Base-by-base conservation (phyloP, 2,797 vertebrate species). In the Lagocephalus sceleratus region DNA sequence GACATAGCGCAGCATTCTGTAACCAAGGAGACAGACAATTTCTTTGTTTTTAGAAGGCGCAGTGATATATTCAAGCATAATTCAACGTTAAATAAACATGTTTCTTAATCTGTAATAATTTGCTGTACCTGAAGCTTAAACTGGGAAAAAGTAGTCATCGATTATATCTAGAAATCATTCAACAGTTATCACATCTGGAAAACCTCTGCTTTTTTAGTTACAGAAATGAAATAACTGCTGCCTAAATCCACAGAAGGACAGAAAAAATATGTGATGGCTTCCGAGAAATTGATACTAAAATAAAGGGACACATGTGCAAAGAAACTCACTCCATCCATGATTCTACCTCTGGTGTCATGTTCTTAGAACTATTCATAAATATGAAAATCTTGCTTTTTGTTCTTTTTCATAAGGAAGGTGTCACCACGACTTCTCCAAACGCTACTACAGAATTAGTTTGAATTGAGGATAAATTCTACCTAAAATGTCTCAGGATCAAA, bases 401-500 rank as follows among this genome's bases (percentile, higher is more conserved):
- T 43, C 12, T 48, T 20, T 32, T 44, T 12, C 51, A 23, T 68
- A 57, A 58, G 56, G 23, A 29, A 20, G 26, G 22, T 42, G 35
- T 57, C 26, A 44, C 11, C 20, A 45, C 10, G 5, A 21, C 1
- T 22, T 44, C 20, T 10, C 42, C 11, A 25, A 25, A 25, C 8
- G 25, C 25, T 7, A 25, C 8, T 25, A 40, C 60, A 71, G 23
- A 63, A 43, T 23, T 20, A 7, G 66, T 66, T 68, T 64, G 39
- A 38, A 49, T 53, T 38, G 51, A 63, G 48, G 46, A 66, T 54
- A 68, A 51, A 63, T 68, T 64, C 6, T 7, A 20, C 21, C 6
- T 20, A 26, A 53, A 20, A 69, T 5, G 20, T 50, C 66, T 67
- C 42, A 53, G 48, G 55, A 72, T 35, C 62, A 14, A 15, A 16